Evolutionary conservation across 2,797 vertebrate species (phyloP).

Genomic region (Prunella strophiata): DNA sequence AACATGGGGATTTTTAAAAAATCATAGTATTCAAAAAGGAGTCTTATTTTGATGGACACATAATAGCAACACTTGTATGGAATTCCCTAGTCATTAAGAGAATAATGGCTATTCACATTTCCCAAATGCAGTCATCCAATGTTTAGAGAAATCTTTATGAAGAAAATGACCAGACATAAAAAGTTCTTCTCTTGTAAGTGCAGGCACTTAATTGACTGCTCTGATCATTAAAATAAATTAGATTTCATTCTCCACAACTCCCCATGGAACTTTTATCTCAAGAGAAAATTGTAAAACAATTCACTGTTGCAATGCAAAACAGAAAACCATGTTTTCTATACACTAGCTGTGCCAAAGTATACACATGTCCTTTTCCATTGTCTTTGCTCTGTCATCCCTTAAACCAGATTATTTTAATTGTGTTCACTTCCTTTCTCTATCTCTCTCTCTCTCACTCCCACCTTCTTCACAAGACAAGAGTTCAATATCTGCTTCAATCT

Average conservation of each 20-base stretch:
- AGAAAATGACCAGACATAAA: slow-evolving; percentile 58
- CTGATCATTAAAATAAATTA: slow-evolving; percentile 70
- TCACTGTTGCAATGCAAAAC: neutral
- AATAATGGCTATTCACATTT: slow-evolving; percentile 25
- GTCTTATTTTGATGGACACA: neutral
- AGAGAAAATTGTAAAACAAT: slow-evolving; percentile 50
- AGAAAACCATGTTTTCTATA: neutral
- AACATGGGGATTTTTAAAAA: neutral
- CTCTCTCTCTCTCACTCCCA: neutral
- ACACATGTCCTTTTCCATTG: neutral
- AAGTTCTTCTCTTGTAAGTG: slow-evolving; percentile 32
- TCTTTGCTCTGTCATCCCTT: neutral
- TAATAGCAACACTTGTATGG: neutral
- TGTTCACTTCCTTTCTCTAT: neutral
- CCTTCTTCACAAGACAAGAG: neutral
- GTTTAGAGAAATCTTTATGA: slow-evolving; percentile 52
- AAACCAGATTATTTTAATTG: neutral
- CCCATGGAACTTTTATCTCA: slow-evolving; percentile 57
- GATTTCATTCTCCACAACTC: slow-evolving; percentile 49
- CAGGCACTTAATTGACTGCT: slow-evolving; percentile 57
- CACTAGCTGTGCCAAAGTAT: neutral
- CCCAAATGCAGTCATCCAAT: slow-evolving; percentile 6
- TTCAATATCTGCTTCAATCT: neutral
- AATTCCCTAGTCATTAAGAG: slow-evolving; percentile 26
- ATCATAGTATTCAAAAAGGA: neutral